Evolutionary conservation across 2,113 vertebrate genomes (phyloP).

Genomic region (Nymphicus hollandicus): DNA sequence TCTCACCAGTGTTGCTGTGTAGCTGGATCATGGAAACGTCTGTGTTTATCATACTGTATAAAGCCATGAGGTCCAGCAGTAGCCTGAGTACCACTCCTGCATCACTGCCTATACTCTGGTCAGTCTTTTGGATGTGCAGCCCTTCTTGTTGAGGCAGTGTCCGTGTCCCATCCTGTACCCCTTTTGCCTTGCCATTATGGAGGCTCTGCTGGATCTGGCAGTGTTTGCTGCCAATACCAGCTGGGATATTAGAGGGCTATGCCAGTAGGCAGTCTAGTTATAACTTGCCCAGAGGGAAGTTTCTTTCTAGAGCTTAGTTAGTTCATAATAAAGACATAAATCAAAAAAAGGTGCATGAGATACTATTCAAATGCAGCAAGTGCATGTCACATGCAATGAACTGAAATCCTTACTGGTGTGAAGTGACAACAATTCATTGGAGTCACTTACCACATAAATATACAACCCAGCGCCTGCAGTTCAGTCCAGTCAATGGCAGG

Average conservation of each 20-base stretch:
- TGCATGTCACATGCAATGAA: background rate
- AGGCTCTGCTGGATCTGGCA: background rate
- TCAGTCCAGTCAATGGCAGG: background rate
- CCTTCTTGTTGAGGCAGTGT: background rate
- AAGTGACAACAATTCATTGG: background rate
- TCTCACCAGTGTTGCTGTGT: fast-evolving
- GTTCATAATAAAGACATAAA: background rate
- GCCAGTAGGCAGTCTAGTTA: background rate
- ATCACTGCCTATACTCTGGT: background rate
- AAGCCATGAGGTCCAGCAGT: background rate
- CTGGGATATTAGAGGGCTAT: background rate
- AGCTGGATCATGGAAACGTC: background rate
- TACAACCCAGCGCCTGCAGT: background rate
- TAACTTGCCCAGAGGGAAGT: background rate
- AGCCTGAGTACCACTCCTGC: background rate
- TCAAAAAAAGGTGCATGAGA: background rate
- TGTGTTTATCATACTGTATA: background rate
- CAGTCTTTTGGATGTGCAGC: background rate
- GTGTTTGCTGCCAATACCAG: background rate
- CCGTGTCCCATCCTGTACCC: background rate
- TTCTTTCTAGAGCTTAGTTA: background rate
- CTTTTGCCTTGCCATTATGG: background rate
- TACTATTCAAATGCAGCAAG: background rate
- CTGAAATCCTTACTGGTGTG: background rate
- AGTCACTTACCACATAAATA: background rate